Evolutionary conservation across 2,888 invertebrate species (phyloP).

Genomic region (Eudasyphora cyanicolor): DNA sequence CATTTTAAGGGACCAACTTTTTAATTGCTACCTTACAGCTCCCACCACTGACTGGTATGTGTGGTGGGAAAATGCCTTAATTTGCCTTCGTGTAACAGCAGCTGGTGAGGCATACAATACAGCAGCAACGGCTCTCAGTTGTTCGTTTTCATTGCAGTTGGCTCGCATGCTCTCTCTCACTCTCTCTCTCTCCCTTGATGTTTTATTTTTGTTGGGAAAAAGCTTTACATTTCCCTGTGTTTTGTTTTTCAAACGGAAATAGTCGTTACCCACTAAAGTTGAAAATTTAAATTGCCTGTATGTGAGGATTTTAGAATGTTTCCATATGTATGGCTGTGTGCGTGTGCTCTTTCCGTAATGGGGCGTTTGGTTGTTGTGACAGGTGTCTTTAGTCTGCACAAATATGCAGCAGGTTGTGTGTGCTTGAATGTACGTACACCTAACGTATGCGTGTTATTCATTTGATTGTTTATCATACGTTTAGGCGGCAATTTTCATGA

Average conservation of each 20-base stretch:
- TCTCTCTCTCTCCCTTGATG: not conserved
- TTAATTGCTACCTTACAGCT: not conserved
- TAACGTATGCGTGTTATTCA: conserved; percentile 42
- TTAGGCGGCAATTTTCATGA: conserved; percentile 31
- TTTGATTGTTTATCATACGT: conserved; percentile 43
- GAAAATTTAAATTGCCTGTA: conserved; percentile 38
- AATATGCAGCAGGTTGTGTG: not conserved
- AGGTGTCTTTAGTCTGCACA: not conserved
- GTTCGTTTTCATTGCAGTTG: not conserved
- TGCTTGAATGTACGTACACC: not conserved
- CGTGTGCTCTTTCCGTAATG: conserved; percentile 10
- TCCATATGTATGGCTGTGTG: not conserved
- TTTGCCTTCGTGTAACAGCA: not conserved
- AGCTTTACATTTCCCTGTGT: conserved; percentile 17
- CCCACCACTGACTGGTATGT: no score
- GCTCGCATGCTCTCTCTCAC: not conserved
- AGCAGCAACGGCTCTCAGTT: not conserved
- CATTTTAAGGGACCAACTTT: not conserved
- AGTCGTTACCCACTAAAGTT: conserved; percentile 34
- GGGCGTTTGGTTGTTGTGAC: not conserved
- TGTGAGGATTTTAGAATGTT: no score
- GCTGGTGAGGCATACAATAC: not conserved
- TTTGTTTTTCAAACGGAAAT: conserved; percentile 1
- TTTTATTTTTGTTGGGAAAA: not conserved
- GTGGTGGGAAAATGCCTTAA: not conserved